A percentile compares a stretch with the other conserved stretches of the same genome.
Evolutionary conservation across 2,113 vertebrate genomes (phyloP).

Genomic region (Enhydra lutris): DNA sequence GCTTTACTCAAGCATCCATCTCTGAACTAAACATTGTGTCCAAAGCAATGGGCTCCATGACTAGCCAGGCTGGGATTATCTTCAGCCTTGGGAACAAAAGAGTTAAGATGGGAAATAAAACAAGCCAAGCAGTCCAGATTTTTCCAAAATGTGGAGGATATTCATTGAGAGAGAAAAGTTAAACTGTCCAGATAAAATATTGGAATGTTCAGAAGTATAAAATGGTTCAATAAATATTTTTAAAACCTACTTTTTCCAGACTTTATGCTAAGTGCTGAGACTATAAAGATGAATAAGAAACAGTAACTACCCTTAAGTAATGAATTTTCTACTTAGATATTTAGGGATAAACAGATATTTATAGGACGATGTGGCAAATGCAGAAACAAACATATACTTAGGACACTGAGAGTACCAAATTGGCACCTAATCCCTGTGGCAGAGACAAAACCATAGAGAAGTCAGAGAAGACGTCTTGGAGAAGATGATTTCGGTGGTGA

Average conservation of each 20-base stretch:
- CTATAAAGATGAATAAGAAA: neutral
- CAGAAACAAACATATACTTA: neutral
- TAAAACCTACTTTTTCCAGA: neutral
- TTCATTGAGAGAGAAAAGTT: neutral
- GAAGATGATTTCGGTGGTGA: neutral
- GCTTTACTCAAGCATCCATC: neutral
- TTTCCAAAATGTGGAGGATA: neutral
- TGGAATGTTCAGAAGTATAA: neutral
- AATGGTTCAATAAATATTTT: neutral
- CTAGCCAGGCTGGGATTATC: neutral
- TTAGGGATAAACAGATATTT: neutral
- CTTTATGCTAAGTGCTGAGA: neutral
- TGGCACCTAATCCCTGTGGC: neutral
- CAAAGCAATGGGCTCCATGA: neutral
- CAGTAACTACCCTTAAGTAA: neutral
- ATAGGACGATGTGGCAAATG: neutral
- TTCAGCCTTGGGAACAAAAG: neutral
- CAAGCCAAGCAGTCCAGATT: neutral
- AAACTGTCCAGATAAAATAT: neutral
- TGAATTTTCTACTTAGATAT: neutral
- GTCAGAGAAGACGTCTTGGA: neutral
- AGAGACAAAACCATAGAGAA: neutral
- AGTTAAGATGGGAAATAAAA: neutral
- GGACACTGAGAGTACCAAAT: neutral
- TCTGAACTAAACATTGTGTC: neutral